Percentiles rank a stretch among this genome's conserved stretches.
Evolutionary conservation across 2,888 invertebrate genomes (phyloP).

Genomic region (Drosophila mayaguana): DNA sequence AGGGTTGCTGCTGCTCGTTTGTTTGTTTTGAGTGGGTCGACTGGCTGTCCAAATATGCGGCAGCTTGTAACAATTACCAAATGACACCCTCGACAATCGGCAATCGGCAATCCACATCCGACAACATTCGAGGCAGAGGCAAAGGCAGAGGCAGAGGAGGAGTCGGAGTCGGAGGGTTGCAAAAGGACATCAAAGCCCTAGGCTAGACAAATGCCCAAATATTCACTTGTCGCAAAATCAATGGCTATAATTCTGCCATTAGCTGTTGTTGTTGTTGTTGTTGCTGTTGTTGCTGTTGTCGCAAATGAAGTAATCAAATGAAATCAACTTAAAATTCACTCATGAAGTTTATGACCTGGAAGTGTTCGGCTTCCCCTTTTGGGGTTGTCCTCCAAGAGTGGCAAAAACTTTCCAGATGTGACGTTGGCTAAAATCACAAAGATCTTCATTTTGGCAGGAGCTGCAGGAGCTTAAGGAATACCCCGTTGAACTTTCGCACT

Average conservation of each 20-base stretch:
- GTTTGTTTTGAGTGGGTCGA: constrained; percentile 75
- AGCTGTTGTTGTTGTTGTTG: constrained; percentile 42
- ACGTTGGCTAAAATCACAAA: not conserved
- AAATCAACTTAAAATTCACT: constrained; percentile 63
- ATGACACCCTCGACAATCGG: constrained; percentile 80
- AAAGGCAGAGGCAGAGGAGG: not conserved
- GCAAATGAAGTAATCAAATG: constrained; percentile 77
- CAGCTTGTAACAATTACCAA: constrained; percentile 81
- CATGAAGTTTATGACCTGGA: constrained; percentile 72
- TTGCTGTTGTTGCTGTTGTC: constrained; percentile 16
- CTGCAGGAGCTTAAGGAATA: not conserved
- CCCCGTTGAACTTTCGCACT: too few relatives aligned
- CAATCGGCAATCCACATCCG: constrained; percentile 21
- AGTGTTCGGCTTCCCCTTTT: constrained; percentile 25
- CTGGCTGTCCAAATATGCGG: constrained; percentile 76
- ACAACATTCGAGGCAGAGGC: not conserved
- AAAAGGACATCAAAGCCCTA: not conserved
- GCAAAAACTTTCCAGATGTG: constrained; percentile 8
- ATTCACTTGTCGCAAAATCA: constrained; percentile 83
- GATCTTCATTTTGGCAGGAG: not conserved
- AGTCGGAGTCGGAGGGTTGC: not conserved
- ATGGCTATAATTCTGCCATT: constrained; percentile 83
- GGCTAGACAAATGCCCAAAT: constrained; percentile 55
- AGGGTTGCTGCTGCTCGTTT: constrained; percentile 70
- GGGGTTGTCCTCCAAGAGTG: constrained; percentile 3